These are phyloP conservation scores for Antennarius striatus DNA, from an alignment of 2,113 vertebrate genomes.

Conservation along the genomic window DNA sequence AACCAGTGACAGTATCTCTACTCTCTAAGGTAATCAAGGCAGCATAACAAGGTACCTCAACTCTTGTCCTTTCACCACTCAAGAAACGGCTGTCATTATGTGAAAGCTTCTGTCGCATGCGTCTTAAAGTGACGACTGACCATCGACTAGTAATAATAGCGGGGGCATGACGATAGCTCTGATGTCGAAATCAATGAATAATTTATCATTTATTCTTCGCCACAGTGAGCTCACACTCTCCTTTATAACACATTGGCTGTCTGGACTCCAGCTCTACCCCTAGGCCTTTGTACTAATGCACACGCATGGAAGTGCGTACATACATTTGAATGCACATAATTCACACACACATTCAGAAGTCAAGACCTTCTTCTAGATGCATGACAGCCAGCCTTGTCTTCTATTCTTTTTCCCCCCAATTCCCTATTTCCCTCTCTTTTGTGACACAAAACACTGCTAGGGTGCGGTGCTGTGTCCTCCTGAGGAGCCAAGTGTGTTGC, in stretches of 20 bases:
- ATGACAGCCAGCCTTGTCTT: slow-evolving; percentile 5
- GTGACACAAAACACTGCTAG: slow-evolving; percentile 41
- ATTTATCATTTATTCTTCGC: slow-evolving; percentile 64
- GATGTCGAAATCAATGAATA: slow-evolving; percentile 71
- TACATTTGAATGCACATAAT: not conserved
- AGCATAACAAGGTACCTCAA: slow-evolving; percentile 12
- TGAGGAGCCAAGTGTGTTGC: not conserved
- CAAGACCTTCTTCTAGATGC: slow-evolving; percentile 15
- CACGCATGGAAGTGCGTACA: slow-evolving; percentile 9
- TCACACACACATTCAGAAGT: slow-evolving; percentile 1
- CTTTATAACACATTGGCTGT: slow-evolving; percentile 64
- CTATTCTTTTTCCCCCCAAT: not conserved
- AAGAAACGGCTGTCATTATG: slow-evolving; percentile 3
- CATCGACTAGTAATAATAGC: slow-evolving; percentile 50
- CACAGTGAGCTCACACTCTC: slow-evolving; percentile 57
- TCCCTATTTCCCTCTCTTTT: slow-evolving; percentile 42
- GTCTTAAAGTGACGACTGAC: slow-evolving; percentile 44
- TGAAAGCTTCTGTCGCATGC: too few species aligned
- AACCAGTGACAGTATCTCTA: slow-evolving; percentile 25
- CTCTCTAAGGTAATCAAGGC: slow-evolving; percentile 30
- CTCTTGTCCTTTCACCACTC: not conserved
- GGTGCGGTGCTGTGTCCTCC: slow-evolving; percentile 14
- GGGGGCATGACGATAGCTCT: slow-evolving; percentile 54
- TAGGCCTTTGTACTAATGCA: slow-evolving; percentile 44
- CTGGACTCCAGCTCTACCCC: slow-evolving; percentile 41